These are phyloP conservation scores for Arvicanthis niloticus DNA, from an alignment of 2,113 vertebrate species.

Conservation along the genomic window DNA sequence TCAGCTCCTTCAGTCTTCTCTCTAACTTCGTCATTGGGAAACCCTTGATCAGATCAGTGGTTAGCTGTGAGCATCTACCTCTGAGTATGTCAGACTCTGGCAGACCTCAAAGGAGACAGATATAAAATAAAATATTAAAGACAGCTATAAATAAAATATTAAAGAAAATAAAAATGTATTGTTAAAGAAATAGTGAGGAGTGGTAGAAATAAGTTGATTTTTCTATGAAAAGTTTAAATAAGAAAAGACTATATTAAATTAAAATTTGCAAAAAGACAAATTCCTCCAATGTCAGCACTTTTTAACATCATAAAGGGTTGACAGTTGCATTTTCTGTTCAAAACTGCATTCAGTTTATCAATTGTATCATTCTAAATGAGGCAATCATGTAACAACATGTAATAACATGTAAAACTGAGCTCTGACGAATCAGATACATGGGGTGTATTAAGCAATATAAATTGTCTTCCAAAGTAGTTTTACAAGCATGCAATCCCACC, in stretches of 20 bases:
- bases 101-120: too few relatives aligned
- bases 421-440: neutral
- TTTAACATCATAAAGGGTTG: neutral
- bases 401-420: too few relatives aligned
- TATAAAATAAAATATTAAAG: too few relatives aligned
- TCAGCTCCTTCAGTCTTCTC: too few relatives aligned
- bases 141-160: neutral
- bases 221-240: neutral
- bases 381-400: neutral
- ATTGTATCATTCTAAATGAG: neutral
- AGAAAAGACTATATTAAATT: neutral
- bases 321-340: neutral
- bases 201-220: neutral
- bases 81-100: too few relatives aligned
- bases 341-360: neutral
- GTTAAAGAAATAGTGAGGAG: neutral
- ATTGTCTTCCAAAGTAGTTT: too few relatives aligned
- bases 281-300: neutral
- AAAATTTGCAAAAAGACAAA: too few relatives aligned
- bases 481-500: too few relatives aligned
- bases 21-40: too few relatives aligned
- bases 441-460: neutral
- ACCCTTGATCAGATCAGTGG: too few relatives aligned
- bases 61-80: too few relatives aligned
- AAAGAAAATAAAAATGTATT: neutral